Base-by-base conservation (phyloP, 2,888 invertebrate genomes). In the Chalcosyrphus nemorum region DNA sequence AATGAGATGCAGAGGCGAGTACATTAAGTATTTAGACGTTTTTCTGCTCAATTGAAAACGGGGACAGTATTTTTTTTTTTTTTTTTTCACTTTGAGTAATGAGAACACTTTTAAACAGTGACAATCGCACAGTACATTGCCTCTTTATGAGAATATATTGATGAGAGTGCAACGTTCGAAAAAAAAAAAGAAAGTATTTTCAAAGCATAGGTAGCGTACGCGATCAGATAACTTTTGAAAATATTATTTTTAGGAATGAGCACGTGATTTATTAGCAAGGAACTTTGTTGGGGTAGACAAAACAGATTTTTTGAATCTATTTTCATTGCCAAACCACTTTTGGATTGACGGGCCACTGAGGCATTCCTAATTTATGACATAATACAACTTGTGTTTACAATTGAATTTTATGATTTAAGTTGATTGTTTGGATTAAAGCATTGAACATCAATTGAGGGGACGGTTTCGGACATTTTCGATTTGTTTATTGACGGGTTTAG, bases 191-290 rank as follows among this genome's bases (percentile, higher is more conserved):
- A 11, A 52, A n/a, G 27, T 21, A 54, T 54, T 32, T 54, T 13
- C 19, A 19, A 21, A 43, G 19, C 27, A 11, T 27, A 43, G 24
- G 24, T 24, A 29, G n/a, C n/a, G n/a, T 45, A 70, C 24, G 32
- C 41, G 43, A 19, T 68, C 21, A 35, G 15, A 17, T 50, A 35
- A 50, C 13, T 54, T 27, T n/a, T 54, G 19, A 61, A 52, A 43
- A n/a, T 32, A 65, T 74, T 45, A 45, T 74, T 74, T 74, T 65
- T 74, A 56, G 74, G 45, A 24, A 74, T 65, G 74, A 74, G 35
- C 63, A 61, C 72, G 72, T 72, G 72, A 72, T 54, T 63, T 50
- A 59, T 50, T 41, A 19, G 35, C 19, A 24, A 11, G 17, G 17
- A 61, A 41, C 19, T 6, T n/a, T 3, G 5, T 4, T 56, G 4